Conservation (phyloP, 2,797 vertebrate species). For the Helarctos malayanus region DNA sequence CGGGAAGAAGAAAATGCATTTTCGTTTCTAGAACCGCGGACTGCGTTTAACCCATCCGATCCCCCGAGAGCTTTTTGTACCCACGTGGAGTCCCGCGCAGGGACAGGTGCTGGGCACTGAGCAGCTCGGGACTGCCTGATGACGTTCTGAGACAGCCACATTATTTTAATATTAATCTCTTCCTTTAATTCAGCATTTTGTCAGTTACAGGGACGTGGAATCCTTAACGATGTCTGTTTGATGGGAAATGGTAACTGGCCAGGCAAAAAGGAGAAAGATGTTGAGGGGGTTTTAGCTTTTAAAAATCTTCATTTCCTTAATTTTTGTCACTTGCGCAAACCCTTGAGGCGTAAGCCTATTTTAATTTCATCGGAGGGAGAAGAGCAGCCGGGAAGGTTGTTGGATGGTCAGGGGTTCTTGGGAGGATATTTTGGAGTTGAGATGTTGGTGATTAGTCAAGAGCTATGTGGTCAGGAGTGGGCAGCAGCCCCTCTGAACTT, state of each 20-base stretch:
- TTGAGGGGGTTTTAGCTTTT: slow-evolving; percentile 66
- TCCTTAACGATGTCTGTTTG: slow-evolving; percentile 68
- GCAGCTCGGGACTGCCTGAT: neutral
- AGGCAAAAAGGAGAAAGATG: slow-evolving; percentile 49
- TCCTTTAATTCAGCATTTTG: slow-evolving; percentile 69
- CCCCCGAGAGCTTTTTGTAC: slow-evolving; percentile 59
- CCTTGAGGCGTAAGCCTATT: slow-evolving; percentile 36
- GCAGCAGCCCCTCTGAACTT: slow-evolving; percentile 49
- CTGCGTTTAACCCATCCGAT: slow-evolving; percentile 77
- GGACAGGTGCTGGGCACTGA: slow-evolving; percentile 59
- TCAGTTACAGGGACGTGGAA: slow-evolving; percentile 68
- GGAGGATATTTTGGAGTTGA: neutral
- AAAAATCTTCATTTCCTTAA: slow-evolving; percentile 66
- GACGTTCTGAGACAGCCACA: neutral
- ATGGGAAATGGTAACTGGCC: neutral
- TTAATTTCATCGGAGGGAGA: neutral
- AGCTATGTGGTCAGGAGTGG: neutral
- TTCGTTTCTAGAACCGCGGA: slow-evolving; percentile 71
- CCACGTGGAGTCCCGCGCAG: neutral
- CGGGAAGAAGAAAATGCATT: slow-evolving; percentile 82
- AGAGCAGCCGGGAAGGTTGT: neutral
- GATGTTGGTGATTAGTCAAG: neutral
- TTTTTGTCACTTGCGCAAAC: slow-evolving; percentile 53
- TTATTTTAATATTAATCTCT: slow-evolving; percentile 75
- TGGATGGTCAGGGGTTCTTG: neutral